Percentiles rank a stretch among this genome's conserved stretches.
Conservation (phyloP, 2,888 invertebrate species). For the Schizotus pectinicornis region DNA sequence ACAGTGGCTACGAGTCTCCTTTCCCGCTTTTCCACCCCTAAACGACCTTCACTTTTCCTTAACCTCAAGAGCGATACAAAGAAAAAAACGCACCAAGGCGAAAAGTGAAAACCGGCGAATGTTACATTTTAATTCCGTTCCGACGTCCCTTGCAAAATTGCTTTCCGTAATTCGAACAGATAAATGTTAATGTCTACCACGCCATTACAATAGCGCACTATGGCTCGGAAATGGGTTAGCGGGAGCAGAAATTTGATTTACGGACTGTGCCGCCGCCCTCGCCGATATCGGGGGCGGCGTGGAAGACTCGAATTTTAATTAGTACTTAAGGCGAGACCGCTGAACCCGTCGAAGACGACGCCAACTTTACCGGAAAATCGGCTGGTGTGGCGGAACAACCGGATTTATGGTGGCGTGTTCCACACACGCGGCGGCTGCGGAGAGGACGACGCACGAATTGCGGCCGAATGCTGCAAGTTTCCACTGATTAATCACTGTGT, state of each 20-base stretch:
- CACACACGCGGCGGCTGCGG: too few species aligned
- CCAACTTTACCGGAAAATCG: constrained; percentile 40
- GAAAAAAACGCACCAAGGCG: constrained; percentile 1
- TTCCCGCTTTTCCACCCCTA: too few species aligned
- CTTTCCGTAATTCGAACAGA: constrained; percentile 48
- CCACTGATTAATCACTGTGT: constrained; percentile 19
- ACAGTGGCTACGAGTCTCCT: too few species aligned
- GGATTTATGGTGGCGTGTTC: constrained; percentile 36
- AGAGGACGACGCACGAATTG: constrained; percentile 5
- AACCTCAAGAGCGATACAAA: too few species aligned
- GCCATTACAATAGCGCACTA: constrained; percentile 43
- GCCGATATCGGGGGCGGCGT: constrained; percentile 35
- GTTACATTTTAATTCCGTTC: constrained; percentile 43
- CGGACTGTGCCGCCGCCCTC: constrained; percentile 49
- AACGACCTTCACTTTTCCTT: too few species aligned
- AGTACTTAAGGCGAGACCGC: constrained; percentile 45
- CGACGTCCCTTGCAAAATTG: constrained; percentile 44
- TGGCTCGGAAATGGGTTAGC: constrained; percentile 49
- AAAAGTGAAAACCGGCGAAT: constrained; percentile 30
- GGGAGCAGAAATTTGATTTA: constrained; percentile 54
- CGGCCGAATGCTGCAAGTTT: constrained; percentile 19
- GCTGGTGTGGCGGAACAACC: constrained; percentile 33
- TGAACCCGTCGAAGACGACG: constrained; percentile 37
- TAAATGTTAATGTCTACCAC: constrained; percentile 47
- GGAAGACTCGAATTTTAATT: constrained; percentile 55